These are phyloP conservation scores for Therioaphis trifolii DNA, from an alignment of 2,888 invertebrate genomes.

Conservation along the genomic window DNA sequence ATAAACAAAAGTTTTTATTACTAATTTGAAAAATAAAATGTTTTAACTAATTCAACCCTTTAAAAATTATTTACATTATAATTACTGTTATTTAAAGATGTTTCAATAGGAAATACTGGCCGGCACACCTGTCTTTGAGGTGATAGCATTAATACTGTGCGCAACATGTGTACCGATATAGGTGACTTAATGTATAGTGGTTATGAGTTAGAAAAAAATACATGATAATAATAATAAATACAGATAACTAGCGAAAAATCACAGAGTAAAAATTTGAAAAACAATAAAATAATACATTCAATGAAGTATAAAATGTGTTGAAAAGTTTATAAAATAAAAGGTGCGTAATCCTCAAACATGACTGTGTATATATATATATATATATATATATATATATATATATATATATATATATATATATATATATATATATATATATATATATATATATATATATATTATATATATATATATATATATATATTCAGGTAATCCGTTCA, in stretches of 20 bases:
- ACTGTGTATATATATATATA: background rate
- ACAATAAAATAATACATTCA: constrained; percentile 3
- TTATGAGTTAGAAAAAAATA: constrained; percentile 8
- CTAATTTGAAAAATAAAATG: constrained; percentile 29
- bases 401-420: too few relatives aligned
- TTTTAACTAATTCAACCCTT: constrained; percentile 16
- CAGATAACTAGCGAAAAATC: constrained; percentile 37
- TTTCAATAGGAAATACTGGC: background rate
- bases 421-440: too few relatives aligned
- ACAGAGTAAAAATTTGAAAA: constrained; percentile 45
- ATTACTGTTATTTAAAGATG: background rate
- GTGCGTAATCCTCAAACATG: background rate
- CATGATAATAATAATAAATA: constrained; percentile 38
- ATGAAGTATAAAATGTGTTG: background rate
- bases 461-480: too few relatives aligned
- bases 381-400: too few relatives aligned
- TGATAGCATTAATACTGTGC: constrained; percentile 41
- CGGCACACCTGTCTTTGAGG: background rate
- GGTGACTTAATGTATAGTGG: constrained; percentile 8
- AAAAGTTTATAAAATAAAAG: background rate
- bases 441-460: too few relatives aligned
- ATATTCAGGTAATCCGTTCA: background rate
- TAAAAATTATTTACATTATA: background rate
- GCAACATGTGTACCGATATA: background rate
- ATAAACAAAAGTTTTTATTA: background rate